Percentiles rank a stretch among this genome's conserved stretches.
These are phyloP conservation scores for Scrobipalpa atriplicella DNA, from an alignment of 2,888 invertebrate species.

Conservation along the genomic window DNA sequence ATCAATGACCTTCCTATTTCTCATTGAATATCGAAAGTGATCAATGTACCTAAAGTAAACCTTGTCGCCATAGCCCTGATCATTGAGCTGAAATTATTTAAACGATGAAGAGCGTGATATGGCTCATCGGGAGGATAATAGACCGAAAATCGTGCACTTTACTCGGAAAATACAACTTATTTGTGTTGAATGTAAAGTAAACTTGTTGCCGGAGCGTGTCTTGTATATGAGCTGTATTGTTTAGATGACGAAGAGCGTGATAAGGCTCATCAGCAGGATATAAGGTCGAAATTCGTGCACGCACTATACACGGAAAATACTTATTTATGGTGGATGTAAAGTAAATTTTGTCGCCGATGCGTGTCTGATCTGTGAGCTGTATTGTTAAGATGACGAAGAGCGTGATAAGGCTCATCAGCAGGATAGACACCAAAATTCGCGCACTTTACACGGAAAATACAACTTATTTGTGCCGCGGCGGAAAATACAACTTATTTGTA, in stretches of 20 bases:
- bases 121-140: no score
- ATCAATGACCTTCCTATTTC: no score
- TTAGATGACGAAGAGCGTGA: conserved; percentile 25
- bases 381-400: conserved; percentile 25
- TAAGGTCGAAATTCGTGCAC: background rate
- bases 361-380: background rate
- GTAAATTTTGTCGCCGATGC: background rate
- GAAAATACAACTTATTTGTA: no score
- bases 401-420: conserved; percentile 26
- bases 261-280: conserved; percentile 25
- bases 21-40: no score
- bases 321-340: no score
- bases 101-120: no score
- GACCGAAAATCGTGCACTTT: background rate
- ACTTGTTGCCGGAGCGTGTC: background rate
- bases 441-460: background rate
- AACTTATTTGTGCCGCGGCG: no score
- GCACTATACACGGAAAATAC: background rate
- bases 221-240: background rate
- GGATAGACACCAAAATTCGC: no score
- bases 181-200: background rate
- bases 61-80: no score
- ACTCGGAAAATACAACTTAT: background rate
- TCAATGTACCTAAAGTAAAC: no score
- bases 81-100: no score